Evolutionary conservation across 1,140 invertebrate species (phyloP).

Genomic region (Ridgeia piscesae): DNA sequence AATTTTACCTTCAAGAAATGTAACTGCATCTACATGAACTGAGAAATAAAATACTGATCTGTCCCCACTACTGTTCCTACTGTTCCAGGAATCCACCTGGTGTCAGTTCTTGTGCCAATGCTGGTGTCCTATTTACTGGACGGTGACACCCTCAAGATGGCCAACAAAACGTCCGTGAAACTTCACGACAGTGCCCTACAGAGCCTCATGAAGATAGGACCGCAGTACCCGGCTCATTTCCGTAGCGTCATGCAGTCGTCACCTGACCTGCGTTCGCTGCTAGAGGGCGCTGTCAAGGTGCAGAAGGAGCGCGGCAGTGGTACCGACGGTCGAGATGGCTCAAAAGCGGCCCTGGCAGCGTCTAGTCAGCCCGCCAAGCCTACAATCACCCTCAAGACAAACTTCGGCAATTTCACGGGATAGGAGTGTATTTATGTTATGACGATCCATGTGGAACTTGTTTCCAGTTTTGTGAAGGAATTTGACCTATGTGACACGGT

Average conservation of each 20-base stretch:
- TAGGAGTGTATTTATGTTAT: background rate
- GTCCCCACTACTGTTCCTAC: conserved; percentile 43
- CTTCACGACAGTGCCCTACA: conserved; percentile 85
- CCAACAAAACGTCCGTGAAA: conserved; percentile 61
- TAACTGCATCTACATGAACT: background rate
- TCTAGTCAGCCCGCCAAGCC: conserved; percentile 65
- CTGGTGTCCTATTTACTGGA: conserved; percentile 81
- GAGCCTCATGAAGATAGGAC: conserved; percentile 86
- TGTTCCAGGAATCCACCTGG: conserved; percentile 79
- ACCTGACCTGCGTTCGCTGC: conserved; percentile 73
- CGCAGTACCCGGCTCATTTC: conserved; percentile 79
- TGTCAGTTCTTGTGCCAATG: conserved; percentile 83
- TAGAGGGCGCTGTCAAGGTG: conserved; percentile 83
- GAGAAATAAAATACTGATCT: background rate
- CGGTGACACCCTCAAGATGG: conserved; percentile 66
- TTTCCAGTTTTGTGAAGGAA: background rate
- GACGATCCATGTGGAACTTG: background rate
- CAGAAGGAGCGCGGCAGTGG: conserved; percentile 56
- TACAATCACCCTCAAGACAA: conserved; percentile 91
- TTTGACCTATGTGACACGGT: background rate
- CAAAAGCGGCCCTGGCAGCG: conserved; percentile 52
- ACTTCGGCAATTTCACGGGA: conserved; percentile 81
- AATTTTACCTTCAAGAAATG: too few species aligned
- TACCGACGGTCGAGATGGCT: conserved; percentile 36
- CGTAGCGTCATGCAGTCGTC: conserved; percentile 84